Evolutionary conservation across 2,113 vertebrate species (phyloP), one percentile per base, ranked within the genome.

Genomic region (Melanotaenia duboulayi): DNA sequence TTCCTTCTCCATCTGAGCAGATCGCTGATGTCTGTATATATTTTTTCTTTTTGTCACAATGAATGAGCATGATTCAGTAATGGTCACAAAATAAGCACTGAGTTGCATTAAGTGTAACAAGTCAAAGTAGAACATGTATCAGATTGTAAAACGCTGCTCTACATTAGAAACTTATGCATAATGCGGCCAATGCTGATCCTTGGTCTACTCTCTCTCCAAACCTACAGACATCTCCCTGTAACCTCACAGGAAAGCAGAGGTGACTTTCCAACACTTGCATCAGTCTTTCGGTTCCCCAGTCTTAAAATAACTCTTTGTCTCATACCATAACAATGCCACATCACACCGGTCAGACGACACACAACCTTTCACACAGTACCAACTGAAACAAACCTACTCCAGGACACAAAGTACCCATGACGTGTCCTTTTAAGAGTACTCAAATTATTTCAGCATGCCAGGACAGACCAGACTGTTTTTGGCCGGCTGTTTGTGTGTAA

Each of bases 251-350:
- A 66, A 56, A n/a, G 14, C 20, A 24, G 13, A 57, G 39, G 50
- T 68, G 46, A 16, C 61, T 51, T 46, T 54, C 0, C 19, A 20
- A 24, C 40, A 22, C 59, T 86, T 81, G 52, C 65, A 78, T 70
- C 76, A 78, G 44, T 50, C 24, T 11, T 68, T 12, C 2, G 0
- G 24, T 48, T 19, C 37, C 22, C 12, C 11, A 0, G 22, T 76
- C 81, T 80, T 65, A 71, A 82, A 83, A 81, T 81, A 86, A 80
- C 67, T 72, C 73, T 80, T 87, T 32, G 39, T 65, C 55, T 76
- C 46, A 1, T 0, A 65, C 62, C 57, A 63, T 25, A 77, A 71
- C 74, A 73, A 79, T 71, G 40, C 24, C 52, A 63, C 59, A 69
- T 74, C 48, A 70, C 78, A 65, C 65, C 49, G 77, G 67, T 50